Evolutionary conservation across 2,888 invertebrate species (phyloP).

Genomic region (Malachius bipustulatus): DNA sequence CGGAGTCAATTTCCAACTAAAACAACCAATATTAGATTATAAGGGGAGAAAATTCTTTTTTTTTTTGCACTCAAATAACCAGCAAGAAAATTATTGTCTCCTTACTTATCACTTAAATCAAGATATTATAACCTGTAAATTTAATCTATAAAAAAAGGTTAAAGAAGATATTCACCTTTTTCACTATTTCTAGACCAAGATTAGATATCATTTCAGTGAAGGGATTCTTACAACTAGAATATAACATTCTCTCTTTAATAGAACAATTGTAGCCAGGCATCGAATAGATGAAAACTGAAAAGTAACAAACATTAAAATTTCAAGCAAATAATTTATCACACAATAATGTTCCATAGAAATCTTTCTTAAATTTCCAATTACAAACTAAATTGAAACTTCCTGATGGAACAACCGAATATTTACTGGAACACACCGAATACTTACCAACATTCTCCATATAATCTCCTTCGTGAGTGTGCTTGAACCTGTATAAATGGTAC

Average conservation of each 20-base stretch:
- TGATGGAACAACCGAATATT: no score
- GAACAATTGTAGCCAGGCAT: conserved; percentile 95
- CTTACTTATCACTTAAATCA: no score
- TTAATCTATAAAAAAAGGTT: conserved; percentile 4
- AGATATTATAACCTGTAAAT: no score
- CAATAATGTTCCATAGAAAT: no score
- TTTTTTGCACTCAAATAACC: not conserved
- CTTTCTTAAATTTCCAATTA: no score
- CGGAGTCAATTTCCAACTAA: conserved; percentile 86
- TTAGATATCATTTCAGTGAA: conserved; percentile 72
- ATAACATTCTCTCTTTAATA: conserved; percentile 96
- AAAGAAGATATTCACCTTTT: conserved; percentile 56
- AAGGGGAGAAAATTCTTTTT: not conserved
- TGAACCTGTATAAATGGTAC: conserved; percentile 85
- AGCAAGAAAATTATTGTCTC: not conserved
- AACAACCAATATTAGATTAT: no score
- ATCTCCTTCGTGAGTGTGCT: conserved; percentile 89
- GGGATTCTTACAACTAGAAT: conserved; percentile 93
- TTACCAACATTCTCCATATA: conserved; percentile 71
- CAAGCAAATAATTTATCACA: conserved; percentile 9
- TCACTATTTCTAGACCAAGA: conserved; percentile 66
- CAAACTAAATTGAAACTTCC: no score
- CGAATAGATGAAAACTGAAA: conserved; percentile 92
- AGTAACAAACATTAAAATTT: conserved; percentile 10
- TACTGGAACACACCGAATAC: not conserved